Evolutionary conservation across 2,888 invertebrate species (phyloP), one percentile per base, ranked within the genome.

Genomic region (Eupithecia vulgata): DNA sequence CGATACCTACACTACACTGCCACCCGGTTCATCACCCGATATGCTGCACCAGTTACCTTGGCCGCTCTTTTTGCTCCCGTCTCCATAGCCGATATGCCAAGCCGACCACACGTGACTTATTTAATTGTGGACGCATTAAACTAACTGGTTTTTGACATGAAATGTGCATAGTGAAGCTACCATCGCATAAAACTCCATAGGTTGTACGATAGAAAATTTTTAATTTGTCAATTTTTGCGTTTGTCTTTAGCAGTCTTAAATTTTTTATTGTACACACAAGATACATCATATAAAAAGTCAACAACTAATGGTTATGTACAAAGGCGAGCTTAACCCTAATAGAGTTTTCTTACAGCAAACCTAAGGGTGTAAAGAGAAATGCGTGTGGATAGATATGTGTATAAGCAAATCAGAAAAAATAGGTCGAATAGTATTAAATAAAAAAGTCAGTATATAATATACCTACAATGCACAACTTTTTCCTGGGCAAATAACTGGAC

Each of bases 31-130:
- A 78, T 77, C 75, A 82, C 76, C 78, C 77, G 83, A 81, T 83
- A 80, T 81, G 81, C 83, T 85, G 85, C 84, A 85, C 85, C 82
- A 87, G 83, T 87, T 87, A 85, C 88, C 89, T 90, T 87, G 86
- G 83, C 82, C 82, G 77, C 74, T 64, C 73, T 87, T 86, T 90
- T 89, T 87, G 83, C 81, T 85, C 81, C 78, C 83, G 81, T 87
- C 85, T 79, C 82, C 83, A 84, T 84, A 84, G 83, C 79, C 82
- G 82, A 84, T 84, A 81, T 83, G 84, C 81, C 81, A 81, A 79
- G 79, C 79, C 75, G 82, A 78, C 81, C 76, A 75, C 77, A 78
- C 80, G 78, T 74, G 77, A 72, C 70, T 75, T 71, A 74, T 78
- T 72, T 79, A 77, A 80, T 76, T 76, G 75, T 70, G 71, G 71